Conservation (phyloP, 2,888 invertebrate species). For the Phaonia tiefii region DNA sequence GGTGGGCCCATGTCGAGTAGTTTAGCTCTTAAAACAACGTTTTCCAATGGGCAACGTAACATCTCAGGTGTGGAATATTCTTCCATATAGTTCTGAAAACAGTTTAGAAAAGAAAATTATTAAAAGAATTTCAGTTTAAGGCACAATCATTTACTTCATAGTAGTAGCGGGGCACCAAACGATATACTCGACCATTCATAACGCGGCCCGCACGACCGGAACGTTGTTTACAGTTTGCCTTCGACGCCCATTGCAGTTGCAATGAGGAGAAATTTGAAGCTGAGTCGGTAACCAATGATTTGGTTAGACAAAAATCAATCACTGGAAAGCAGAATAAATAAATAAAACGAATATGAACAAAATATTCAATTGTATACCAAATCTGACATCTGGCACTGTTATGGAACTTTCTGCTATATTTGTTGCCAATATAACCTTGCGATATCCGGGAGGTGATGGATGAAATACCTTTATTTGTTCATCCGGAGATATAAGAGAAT, state of each 20-base stretch:
- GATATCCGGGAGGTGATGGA: slow-evolving; percentile 75
- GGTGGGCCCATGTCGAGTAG: slow-evolving; percentile 91
- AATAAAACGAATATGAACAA: slow-evolving; percentile 2
- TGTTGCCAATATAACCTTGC: slow-evolving; percentile 94
- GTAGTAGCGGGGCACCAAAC: slow-evolving; percentile 86
- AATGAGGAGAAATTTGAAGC: slow-evolving; percentile 86
- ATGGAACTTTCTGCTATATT: slow-evolving; percentile 97
- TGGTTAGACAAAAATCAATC: slow-evolving; percentile 96
- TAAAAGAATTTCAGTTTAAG: neutral
- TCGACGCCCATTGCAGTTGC: slow-evolving; percentile 92
- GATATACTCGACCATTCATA: slow-evolving; percentile 91
- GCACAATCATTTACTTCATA: slow-evolving; percentile 81
- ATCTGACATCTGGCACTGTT: slow-evolving; percentile 93
- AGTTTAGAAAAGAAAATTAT: slow-evolving; percentile 8
- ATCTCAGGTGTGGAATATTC: slow-evolving; percentile 88
- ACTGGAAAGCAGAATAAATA: slow-evolving; percentile 81
- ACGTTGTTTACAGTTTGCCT: slow-evolving; percentile 93
- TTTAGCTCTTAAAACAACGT: slow-evolving; percentile 90
- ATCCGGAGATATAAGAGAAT: slow-evolving; percentile 89
- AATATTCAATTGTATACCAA: slow-evolving; percentile 76
- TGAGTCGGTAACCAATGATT: slow-evolving; percentile 88
- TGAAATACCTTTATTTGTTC: slow-evolving; percentile 86
- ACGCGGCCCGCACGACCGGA: slow-evolving; percentile 95
- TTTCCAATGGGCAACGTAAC: slow-evolving; percentile 89
- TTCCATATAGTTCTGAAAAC: slow-evolving; percentile 80